Percentiles rank a stretch among this genome's conserved stretches.
These are phyloP conservation scores for Microplitis demolitor DNA, from an alignment of 1,140 invertebrate genomes.

Conservation along the genomic window DNA sequence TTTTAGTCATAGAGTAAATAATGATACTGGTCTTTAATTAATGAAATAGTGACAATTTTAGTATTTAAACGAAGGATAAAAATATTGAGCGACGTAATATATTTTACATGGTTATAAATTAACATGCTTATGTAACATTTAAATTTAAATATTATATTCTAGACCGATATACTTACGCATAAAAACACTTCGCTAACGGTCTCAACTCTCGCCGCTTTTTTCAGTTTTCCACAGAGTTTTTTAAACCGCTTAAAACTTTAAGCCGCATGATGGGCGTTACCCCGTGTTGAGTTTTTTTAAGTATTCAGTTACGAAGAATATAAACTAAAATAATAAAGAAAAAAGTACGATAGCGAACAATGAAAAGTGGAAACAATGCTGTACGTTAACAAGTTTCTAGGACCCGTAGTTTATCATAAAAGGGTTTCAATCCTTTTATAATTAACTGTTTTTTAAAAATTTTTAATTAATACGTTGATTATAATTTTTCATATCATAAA, in stretches of 20 bases:
- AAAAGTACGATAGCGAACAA: neutral
- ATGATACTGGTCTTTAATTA: too few species aligned
- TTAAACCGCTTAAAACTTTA: constrained; percentile 27
- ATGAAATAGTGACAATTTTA: too few species aligned
- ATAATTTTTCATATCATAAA: neutral
- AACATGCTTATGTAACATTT: too few species aligned
- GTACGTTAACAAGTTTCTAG: neutral
- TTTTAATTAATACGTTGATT: neutral
- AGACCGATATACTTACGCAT: neutral
- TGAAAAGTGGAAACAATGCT: neutral
- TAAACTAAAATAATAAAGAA: neutral
- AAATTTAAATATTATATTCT: neutral
- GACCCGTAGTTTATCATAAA: neutral
- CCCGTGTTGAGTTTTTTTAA: neutral
- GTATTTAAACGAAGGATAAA: neutral
- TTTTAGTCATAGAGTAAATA: too few species aligned
- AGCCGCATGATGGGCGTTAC: neutral
- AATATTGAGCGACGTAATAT: neutral
- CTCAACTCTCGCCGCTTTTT: neutral
- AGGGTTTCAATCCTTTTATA: neutral
- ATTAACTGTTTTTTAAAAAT: neutral
- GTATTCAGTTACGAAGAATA: neutral
- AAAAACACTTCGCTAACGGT: neutral
- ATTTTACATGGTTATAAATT: neutral
- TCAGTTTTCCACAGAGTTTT: neutral